phyloP scores from a whole-genome alignment of 2,113 vertebrate species.

The Callaeas wilsoni region DNA sequence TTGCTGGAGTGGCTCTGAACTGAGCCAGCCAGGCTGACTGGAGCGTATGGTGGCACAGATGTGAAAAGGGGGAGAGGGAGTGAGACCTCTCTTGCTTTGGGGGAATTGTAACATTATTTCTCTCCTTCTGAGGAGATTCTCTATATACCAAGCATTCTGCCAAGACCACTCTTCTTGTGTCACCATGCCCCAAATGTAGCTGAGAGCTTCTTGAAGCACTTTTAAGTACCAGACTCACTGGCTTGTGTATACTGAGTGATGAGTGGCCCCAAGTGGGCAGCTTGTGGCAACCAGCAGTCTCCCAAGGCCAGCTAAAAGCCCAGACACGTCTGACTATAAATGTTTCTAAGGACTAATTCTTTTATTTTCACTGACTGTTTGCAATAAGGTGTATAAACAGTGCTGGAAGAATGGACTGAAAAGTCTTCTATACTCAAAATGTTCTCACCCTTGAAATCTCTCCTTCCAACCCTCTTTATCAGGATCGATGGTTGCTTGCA shows the following conservation, averaged over 20 bases:
- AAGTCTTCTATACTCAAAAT: neutral
- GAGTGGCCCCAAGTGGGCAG: neutral
- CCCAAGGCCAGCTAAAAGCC: neutral
- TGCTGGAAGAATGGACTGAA: neutral
- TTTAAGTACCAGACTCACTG: neutral
- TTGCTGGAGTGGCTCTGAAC: neutral
- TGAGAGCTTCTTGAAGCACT: neutral
- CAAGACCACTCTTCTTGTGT: neutral
- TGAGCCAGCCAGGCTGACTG: neutral
- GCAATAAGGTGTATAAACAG: neutral
- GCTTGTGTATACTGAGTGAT: neutral
- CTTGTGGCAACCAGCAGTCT: neutral
- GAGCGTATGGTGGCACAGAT: rapidly evolving
- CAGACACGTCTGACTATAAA: rapidly evolving
- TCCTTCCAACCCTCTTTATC: neutral
- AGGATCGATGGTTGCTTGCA: neutral
- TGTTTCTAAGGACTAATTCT: neutral
- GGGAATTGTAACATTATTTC: neutral
- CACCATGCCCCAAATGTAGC: neutral
- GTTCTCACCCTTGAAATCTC: neutral
- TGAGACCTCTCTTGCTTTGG: neutral
- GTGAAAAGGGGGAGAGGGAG: neutral
- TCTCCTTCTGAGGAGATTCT: neutral
- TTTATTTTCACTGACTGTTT: neutral
- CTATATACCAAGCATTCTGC: neutral